Evolutionary conservation across 2,888 invertebrate species (phyloP), one percentile per base, ranked within the genome.

Genomic region (Achlya flavicornis): DNA sequence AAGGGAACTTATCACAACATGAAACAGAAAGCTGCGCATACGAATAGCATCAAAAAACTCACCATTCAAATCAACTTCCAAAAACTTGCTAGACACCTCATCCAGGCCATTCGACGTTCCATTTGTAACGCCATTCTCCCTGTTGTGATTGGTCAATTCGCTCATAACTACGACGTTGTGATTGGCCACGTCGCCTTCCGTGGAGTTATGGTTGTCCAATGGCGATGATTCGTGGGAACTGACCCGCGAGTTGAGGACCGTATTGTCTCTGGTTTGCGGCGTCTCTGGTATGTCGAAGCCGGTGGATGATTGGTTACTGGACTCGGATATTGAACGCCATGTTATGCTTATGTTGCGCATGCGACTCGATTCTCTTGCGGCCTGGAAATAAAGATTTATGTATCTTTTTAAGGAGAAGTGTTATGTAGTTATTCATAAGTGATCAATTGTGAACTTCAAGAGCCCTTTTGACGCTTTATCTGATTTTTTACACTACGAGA

Each of bases 291-390:
- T 69, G 65, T 89, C 89, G 76, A 91, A 87, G 7, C 89, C 89
- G 59, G 85, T 88, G 2, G 90, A 91, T 1, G 92, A 92, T 58
- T 92, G 92, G 81, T 93, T 93, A 75, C 91, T 91, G 4, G 93
- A 93, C 66, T 94, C 94, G 0, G 94, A 94, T 66, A 94, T 84
- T 0, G 94, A 94, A 0, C 94, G 85, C 93, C 94, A 93, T 0
- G 93, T 94, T 66, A 94, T 93, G 80, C 94, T 94, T 63, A 93
- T 88, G 78, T 92, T 90, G 3, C 94, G 82, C 0, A 84, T 83
- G 1, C 92, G 81, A 2, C 84, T 84, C 4, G 85, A 70, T 73
- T 90, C 91, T 66, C 88, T 79, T 16, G 90, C 81, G 2, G 86
- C 85, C 92, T 91, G 81, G 4, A 38, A 61, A 48, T 61, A 58